phyloP scores from a whole-genome alignment of 2,113 vertebrate genomes.

The Sylvicapra grimmia region DNA sequence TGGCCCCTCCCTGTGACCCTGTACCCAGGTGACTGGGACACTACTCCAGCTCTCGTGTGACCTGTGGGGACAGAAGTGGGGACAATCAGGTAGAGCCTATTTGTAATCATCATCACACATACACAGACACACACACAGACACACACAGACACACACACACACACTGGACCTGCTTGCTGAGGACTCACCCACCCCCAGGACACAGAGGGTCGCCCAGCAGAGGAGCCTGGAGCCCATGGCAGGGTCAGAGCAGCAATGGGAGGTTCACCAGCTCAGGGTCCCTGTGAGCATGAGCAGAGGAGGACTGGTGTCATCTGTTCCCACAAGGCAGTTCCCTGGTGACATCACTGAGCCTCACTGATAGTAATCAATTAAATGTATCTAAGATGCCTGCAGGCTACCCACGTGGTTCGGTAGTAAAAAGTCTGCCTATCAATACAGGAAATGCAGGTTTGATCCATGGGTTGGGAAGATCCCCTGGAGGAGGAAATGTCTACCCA shows the following conservation, averaged over 20 bases:
- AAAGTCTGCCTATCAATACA: neutral
- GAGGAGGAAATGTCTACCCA: neutral
- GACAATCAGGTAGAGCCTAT: neutral
- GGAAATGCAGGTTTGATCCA: neutral
- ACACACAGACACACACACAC: neutral
- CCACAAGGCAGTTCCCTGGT: neutral
- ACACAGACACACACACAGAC: neutral
- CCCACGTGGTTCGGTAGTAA: neutral
- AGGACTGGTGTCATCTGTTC: accelerated
- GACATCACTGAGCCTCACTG: neutral
- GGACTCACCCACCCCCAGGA: neutral
- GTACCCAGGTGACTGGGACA: neutral
- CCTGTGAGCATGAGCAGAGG: neutral
- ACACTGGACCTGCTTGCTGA: neutral
- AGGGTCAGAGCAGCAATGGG: too few relatives aligned
- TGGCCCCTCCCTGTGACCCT: neutral
- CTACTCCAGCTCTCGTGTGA: neutral
- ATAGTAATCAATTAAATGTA: neutral
- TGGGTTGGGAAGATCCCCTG: neutral
- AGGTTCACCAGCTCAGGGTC: neutral
- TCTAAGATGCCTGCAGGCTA: neutral
- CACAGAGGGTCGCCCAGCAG: neutral
- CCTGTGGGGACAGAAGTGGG: neutral
- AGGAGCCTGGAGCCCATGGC: neutral
- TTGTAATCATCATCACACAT: neutral